These are phyloP conservation scores for Sminthopsis crassicaudata DNA, from an alignment of 2,113 vertebrate species.

Conservation along the genomic window DNA sequence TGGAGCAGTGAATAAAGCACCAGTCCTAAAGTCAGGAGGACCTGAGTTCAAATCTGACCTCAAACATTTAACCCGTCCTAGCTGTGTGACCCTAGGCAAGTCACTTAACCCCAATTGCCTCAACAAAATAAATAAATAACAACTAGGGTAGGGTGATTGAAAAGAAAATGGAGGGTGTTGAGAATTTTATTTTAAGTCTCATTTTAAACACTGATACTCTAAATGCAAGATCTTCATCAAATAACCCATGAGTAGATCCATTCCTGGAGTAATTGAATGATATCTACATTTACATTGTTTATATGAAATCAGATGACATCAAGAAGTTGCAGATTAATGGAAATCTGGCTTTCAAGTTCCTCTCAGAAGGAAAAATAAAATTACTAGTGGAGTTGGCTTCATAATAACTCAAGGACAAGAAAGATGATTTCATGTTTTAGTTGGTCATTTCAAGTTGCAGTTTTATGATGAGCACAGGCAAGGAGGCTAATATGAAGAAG, in stretches of 20 bases:
- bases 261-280: not conserved
- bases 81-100: too few relatives aligned
- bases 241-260: not conserved
- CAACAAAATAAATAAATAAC: too few relatives aligned
- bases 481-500: not conserved
- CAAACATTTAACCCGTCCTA: too few relatives aligned
- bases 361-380: not conserved
- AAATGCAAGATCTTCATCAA: not conserved
- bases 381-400: not conserved
- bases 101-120: too few relatives aligned
- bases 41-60: too few relatives aligned
- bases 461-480: not conserved
- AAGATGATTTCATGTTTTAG: not conserved
- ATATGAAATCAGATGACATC: not conserved
- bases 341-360: not conserved
- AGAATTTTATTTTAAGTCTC: not conserved
- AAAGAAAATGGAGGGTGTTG: not conserved
- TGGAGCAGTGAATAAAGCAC: too few relatives aligned
- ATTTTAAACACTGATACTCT: not conserved
- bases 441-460: not conserved
- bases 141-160: not conserved
- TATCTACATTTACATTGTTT: not conserved
- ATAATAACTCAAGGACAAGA: not conserved
- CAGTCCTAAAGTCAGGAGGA: too few relatives aligned
- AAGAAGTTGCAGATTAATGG: not conserved